Conservation (phyloP, 2,888 invertebrate genomes). For the Amitus sp. region DNA sequence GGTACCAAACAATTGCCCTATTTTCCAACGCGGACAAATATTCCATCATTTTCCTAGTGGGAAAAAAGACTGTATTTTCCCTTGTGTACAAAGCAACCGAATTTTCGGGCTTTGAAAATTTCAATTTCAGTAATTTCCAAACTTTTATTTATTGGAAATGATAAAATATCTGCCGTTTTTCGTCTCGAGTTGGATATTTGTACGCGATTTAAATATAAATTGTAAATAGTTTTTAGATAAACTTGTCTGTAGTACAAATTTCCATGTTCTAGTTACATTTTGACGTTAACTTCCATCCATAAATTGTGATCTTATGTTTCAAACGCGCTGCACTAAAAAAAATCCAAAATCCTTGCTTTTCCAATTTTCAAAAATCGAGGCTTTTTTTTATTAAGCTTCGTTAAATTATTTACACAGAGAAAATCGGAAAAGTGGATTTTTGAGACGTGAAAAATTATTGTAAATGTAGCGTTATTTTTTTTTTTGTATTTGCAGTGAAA, state of each 20-base stretch:
- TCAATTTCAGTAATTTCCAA: background rate
- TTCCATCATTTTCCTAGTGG: background rate
- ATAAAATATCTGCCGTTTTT: conserved; percentile 1
- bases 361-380: background rate
- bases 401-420: too few species aligned
- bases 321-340: background rate
- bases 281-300: conserved; percentile 32
- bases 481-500: too few species aligned
- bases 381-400: background rate
- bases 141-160: background rate
- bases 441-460: too few species aligned
- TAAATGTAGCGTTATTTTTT: too few species aligned
- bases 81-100: background rate
- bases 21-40: background rate
- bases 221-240: conserved; percentile 6
- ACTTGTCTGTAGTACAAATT: conserved; percentile 1
- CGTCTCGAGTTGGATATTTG: background rate
- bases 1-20: too few species aligned
- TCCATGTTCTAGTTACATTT: background rate
- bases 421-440: too few species aligned
- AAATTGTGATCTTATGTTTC: conserved; percentile 3
- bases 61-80: too few species aligned
- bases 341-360: background rate
- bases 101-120: too few species aligned
- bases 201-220: background rate